phyloP scores from a whole-genome alignment of 1,140 invertebrate species.

The Octopus sinensis region DNA sequence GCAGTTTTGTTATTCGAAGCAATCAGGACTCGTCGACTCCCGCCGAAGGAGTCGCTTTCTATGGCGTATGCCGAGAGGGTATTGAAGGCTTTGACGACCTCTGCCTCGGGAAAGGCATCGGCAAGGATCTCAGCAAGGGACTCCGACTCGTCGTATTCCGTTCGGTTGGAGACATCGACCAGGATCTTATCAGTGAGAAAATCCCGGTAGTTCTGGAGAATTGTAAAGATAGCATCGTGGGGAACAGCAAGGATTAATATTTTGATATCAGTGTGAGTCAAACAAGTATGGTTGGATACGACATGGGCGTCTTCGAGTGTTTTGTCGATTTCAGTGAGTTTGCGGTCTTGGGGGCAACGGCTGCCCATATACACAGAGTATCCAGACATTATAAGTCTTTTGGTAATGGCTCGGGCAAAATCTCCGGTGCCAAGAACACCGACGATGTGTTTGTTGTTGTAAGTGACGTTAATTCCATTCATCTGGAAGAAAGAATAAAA shows the following conservation, averaged over 20 bases:
- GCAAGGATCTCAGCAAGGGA: slow-evolving; percentile 48
- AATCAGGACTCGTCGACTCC: slow-evolving; percentile 41
- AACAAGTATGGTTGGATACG: neutral
- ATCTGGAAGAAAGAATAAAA: neutral
- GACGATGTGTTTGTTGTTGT: slow-evolving; percentile 18
- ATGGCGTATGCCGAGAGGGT: slow-evolving; percentile 50
- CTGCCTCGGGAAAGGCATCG: slow-evolving; percentile 29
- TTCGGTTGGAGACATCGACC: slow-evolving; percentile 48
- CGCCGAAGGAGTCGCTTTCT: slow-evolving; percentile 36
- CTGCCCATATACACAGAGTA: slow-evolving; percentile 51
- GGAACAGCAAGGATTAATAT: slow-evolving; percentile 42
- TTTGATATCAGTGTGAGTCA: slow-evolving; percentile 12
- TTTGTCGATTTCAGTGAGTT: slow-evolving; percentile 33
- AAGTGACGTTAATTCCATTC: no score
- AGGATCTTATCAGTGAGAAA: slow-evolving; percentile 40
- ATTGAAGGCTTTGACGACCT: slow-evolving; percentile 52
- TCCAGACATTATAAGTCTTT: slow-evolving; percentile 42
- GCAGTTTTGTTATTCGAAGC: slow-evolving; percentile 37
- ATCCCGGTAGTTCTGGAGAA: slow-evolving; percentile 38
- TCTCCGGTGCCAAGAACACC: slow-evolving; percentile 53
- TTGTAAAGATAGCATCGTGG: slow-evolving; percentile 38
- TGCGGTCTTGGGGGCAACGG: slow-evolving; percentile 36
- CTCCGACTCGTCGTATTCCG: slow-evolving; percentile 25
- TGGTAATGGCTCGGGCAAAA: slow-evolving; percentile 47
- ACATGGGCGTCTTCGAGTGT: slow-evolving; percentile 41